Conservation (phyloP, 2,113 vertebrate species). For the Panurus biarmicus region DNA sequence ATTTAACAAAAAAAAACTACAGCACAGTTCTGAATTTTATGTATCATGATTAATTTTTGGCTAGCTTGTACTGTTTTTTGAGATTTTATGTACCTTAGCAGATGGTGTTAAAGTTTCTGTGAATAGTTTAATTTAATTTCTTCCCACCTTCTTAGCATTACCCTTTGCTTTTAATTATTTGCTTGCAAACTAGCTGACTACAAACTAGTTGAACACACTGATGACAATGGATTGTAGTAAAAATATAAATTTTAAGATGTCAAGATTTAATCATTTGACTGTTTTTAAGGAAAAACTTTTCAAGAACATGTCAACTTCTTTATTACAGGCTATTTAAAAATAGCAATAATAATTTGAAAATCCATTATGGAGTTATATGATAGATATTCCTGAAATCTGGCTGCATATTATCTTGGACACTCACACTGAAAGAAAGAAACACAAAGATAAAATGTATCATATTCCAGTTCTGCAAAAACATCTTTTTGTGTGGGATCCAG, state of each 20-base stretch:
- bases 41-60: slow-evolving; percentile 3
- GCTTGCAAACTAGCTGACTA: neutral
- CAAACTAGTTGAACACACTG: neutral
- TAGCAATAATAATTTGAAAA: neutral
- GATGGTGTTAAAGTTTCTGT: neutral
- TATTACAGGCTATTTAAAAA: neutral
- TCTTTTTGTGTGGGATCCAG: neutral
- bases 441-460: neutral
- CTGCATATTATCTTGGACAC: neutral
- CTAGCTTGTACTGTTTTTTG: neutral
- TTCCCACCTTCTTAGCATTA: neutral
- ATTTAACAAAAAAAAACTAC: neutral
- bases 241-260: neutral
- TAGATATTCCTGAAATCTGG: neutral
- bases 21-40: neutral
- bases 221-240: neutral
- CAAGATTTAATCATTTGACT: neutral
- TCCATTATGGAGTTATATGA: neutral
- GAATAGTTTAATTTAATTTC: slow-evolving; percentile 1
- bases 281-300: neutral
- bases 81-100: neutral
- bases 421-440: neutral
- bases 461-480: neutral
- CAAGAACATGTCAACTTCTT: neutral
- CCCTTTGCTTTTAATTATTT: slow-evolving; percentile 25